Evolutionary conservation across 1,140 invertebrate genomes (phyloP), one percentile per base, ranked within the genome.

Genomic region (Sitophilus oryzae): DNA sequence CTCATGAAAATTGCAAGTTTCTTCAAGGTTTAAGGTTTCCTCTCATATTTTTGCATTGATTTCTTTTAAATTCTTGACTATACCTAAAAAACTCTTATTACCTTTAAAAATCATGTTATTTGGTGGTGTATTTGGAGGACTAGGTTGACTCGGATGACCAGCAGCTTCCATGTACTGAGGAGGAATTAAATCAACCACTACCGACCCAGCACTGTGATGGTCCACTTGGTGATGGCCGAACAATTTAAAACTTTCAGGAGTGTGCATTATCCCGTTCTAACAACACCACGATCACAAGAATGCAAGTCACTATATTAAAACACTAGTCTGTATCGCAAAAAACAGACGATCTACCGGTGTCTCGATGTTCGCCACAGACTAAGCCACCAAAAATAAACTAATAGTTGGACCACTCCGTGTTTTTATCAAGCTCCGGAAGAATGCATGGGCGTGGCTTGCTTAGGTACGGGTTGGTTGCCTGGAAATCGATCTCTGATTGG

Each of bases 401-500:
- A 10, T 9, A 52, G 10, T 25, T 3, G 22, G 34, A 20, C 10
- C 30, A 37, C 10, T 30, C 35, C 2, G 15, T 9, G 38, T 50
- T 50, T 40, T 40, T 38, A n/a, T 15, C 14, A 38, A 15, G 19
- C 18, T 20, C n/a, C n/a, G n/a, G n/a, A 42, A 18, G 11, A 14
- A 49, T 34, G 51, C 19, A 59, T 18, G 34, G 30, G 47, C 58
- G 41, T 44, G 47, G 34, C 34, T 40, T 6, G n/a, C 11, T 4
- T 5, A 16, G 20, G 30, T 10, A 36, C 14, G 34, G 57, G 47
- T 60, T 51, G 54, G 55, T 58, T 49, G 47, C 60, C 62, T 34
- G 48, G 62, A 62, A 52, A 61, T 52, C 58, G 64, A 63, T 47
- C 57, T 19, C 42, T 68, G 66, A 71, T 69, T 66, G 70, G 62